Conservation (phyloP, 1,140 invertebrate genomes). For the Leptinotarsa undecemlineata region DNA sequence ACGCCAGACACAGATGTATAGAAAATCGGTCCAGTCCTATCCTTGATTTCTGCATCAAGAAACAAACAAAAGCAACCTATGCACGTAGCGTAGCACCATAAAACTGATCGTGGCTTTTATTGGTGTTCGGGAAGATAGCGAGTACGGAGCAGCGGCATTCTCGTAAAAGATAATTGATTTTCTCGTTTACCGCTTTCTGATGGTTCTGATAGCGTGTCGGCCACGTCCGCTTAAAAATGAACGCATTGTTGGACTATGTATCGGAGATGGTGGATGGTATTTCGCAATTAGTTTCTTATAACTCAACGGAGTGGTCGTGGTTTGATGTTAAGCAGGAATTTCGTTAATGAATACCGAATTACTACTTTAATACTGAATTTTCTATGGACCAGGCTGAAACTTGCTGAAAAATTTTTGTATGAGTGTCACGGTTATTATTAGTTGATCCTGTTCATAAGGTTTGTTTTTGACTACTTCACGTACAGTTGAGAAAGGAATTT, state of each 20-base stretch:
- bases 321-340: no score
- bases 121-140: not conserved
- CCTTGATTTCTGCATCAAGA: not conserved
- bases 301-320: no score
- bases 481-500: no score
- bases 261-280: not conserved
- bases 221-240: not conserved
- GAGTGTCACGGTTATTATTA: no score
- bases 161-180: slow-evolving; percentile 8
- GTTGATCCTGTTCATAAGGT: no score
- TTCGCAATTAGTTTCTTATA: no score
- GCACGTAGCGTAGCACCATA: slow-evolving; percentile 3
- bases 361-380: no score
- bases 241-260: not conserved
- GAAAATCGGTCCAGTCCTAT: not conserved
- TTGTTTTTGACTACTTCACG: no score
- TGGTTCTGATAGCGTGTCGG: not conserved
- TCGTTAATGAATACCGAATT: no score
- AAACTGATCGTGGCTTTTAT: not conserved
- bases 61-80: not conserved
- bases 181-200: slow-evolving; percentile 1
- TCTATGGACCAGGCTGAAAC: no score
- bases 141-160: not conserved
- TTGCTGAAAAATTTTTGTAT: no score
- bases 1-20: no score